Evolutionary conservation across 1,140 invertebrate genomes (phyloP), one percentile per base, ranked within the genome.

Genomic region (Pantala flavescens): DNA sequence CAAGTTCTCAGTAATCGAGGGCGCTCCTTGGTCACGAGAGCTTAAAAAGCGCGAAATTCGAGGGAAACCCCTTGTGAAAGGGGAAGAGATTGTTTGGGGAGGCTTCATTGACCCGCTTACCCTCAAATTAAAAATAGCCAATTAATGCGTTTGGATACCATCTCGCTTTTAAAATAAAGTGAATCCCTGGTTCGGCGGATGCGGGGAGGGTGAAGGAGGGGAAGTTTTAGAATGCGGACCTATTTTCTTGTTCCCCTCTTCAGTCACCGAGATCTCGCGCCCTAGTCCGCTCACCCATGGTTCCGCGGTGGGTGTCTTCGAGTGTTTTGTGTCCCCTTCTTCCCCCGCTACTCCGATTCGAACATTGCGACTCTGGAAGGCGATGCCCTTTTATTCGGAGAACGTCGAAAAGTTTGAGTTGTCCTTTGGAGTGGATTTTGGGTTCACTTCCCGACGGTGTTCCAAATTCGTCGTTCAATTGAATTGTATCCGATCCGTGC

Each of bases 71-170:
- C 49, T 3, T 7, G 49, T 63, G 49, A 19, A 12, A 63, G 49
- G 16, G 49, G 49, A 63, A 21, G 49, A 63, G n/a, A 63, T 63
- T 63, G 49, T 63, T 63, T 16, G 49, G n/a, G 49, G 49, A 21
- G 49, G 49, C 49, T 63, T 21, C 49, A 63, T 63, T 63, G 49
- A 63, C 49, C 49, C n/a, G 49, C 49, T 63, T 63, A 63, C 49
- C 49, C 49, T 63, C 49, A 21, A 63, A 63, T 63, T 63, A 63
- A 63, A 63, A 63, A 63, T 63, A 63, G 49, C 49, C 49, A 63
- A 63, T 63, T 63, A 63, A 63, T 63, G 49, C 49, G 14, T 63
- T 63, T 63, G 49, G 49, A 63, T 63, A 63, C 49, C n/a, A 63
- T 63, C 49, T 63, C 49, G 49, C 14, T 63, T 63, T 63, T 63